These are phyloP conservation scores for Argyrosomus japonicus DNA, from an alignment of 2,113 vertebrate species.

Conservation along the genomic window DNA sequence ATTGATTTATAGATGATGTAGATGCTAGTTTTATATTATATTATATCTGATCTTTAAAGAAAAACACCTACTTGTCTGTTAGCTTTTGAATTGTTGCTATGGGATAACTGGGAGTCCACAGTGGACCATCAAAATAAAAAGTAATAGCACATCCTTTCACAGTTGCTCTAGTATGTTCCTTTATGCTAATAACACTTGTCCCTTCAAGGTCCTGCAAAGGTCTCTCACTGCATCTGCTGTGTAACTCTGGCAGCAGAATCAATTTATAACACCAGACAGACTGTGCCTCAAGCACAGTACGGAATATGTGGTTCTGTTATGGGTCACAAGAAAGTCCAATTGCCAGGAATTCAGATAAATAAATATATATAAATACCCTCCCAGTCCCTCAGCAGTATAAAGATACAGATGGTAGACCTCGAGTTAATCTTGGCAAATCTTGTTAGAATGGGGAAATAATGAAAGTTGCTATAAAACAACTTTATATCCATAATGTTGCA, in stretches of 20 bases:
- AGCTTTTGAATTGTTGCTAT: neutral
- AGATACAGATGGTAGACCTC: slow-evolving; percentile 33
- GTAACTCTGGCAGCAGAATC: slow-evolving; percentile 34
- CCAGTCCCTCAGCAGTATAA: slow-evolving; percentile 13
- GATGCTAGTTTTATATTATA: neutral
- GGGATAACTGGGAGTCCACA: neutral
- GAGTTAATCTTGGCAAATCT: slow-evolving; percentile 23
- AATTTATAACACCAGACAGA: slow-evolving; percentile 51
- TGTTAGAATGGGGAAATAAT: neutral
- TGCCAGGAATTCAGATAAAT: slow-evolving; percentile 20
- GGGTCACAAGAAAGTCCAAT: slow-evolving; percentile 34
- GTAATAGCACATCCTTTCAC: neutral
- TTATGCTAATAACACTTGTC: slow-evolving; percentile 28
- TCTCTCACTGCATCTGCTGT: slow-evolving; percentile 39
- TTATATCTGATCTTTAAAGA: neutral
- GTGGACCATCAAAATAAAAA: neutral
- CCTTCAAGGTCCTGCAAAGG: slow-evolving; percentile 27
- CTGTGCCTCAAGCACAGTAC: slow-evolving; percentile 31
- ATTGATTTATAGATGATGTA: neutral
- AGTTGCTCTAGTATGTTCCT: slow-evolving; percentile 8
- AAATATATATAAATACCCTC: slow-evolving; percentile 49
- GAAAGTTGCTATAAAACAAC: neutral
- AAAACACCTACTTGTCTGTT: neutral
- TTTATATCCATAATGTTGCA: neutral
- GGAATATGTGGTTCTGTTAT: slow-evolving; percentile 40